Base-by-base conservation (phyloP, 23 tunicate species). In the Ascidia mentula region DNA sequence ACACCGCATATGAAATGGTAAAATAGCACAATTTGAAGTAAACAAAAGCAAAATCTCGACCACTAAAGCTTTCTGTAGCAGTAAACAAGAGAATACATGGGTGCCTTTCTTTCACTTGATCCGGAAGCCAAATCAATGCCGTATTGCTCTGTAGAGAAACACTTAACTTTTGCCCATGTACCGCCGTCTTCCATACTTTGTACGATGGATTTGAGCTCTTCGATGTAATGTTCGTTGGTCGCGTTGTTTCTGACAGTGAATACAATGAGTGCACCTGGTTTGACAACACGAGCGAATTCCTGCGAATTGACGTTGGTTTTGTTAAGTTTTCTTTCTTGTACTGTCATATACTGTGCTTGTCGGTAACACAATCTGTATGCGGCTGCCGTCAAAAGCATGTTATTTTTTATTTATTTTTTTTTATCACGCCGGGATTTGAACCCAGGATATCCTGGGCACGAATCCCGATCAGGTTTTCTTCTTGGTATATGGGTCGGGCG, bases 171-270 rank as follows among this genome's bases (percentile, higher is more conserved):
- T 40, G n/a, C 40, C 79, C 79, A 75, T 37, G 34, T 31, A 18
- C 53, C 53, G 8, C 37, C 53, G 18, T n/a, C 46, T 40, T 75
- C 53, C 79, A 75, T 30, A 30, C 37, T 17, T 35, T 75, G 35
- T 1, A 75, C 79, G 53, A 75, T 38, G 7, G 38, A 31, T 18
- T 75, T 75, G n/a, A 75, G 71, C 24, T 33, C n/a, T 31, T 38
- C 35, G 15, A 75, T 37, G 24, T 75, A 75, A 59, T 75, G 12
- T 22, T 38, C 24, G 53, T 36, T 37, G 53, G 79, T 75, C 2
- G 28, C 24, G 79, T 75, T 75, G 53, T 75, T 37, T 59, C 79
- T 75, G n/a, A 75, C 79, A 18, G 79, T 75, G 53, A 75, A 75
- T 17, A 75, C 40, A 30, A 75, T 38, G 3, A 34, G 79, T 20